phyloP scores from a whole-genome alignment of 2,113 vertebrate species.

The Motacilla alba region DNA sequence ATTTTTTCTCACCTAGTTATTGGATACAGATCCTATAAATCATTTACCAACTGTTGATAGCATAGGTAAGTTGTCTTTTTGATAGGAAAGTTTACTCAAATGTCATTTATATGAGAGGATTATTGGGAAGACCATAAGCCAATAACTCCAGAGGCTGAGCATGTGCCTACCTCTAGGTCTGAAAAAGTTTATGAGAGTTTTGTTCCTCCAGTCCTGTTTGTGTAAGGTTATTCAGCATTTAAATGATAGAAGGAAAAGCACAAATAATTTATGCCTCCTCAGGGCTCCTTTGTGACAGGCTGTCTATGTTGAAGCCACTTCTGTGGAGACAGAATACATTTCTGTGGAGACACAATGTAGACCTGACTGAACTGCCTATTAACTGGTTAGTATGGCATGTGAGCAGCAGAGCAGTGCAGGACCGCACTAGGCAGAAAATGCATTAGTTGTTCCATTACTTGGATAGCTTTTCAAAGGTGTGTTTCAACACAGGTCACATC shows the following conservation, averaged over 20 bases:
- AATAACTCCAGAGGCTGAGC: neutral
- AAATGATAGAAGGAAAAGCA: neutral
- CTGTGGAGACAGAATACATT: neutral
- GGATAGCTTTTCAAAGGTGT: neutral
- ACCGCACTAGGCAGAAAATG: neutral
- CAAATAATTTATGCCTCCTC: neutral
- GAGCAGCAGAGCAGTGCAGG: neutral
- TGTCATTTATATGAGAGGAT: neutral
- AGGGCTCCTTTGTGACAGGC: neutral
- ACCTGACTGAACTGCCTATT: neutral
- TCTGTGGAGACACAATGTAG: neutral
- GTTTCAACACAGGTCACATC: neutral
- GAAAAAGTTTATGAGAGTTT: neutral
- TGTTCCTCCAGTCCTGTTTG: neutral
- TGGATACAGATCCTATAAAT: neutral
- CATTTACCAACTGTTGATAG: neutral
- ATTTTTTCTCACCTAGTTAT: neutral
- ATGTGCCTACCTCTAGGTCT: neutral
- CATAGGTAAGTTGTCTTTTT: neutral
- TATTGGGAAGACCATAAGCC: neutral
- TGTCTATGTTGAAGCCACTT: neutral
- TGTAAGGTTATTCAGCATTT: neutral
- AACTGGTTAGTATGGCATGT: neutral
- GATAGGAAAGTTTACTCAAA: neutral
- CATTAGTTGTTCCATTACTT: neutral